Base-by-base conservation (phyloP, 2,888 invertebrate genomes). In the Hartigia nigra region DNA sequence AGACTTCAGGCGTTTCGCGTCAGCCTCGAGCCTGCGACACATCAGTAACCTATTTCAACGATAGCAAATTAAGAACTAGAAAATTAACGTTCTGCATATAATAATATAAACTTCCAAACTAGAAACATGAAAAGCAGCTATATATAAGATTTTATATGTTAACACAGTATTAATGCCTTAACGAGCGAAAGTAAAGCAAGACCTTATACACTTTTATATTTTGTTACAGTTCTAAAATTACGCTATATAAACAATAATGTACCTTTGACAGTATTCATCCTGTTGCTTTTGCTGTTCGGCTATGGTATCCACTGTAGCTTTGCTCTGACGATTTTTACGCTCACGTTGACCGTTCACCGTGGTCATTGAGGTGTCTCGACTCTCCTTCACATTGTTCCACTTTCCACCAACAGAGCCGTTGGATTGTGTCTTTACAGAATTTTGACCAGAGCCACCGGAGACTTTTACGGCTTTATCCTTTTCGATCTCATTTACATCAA, bases 1-100 rank as follows among this genome's bases (percentile, higher is more conserved):
- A 78, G 93, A 92, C 88, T 95, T 94, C 84, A 96, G 92, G 87
- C 95, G 92, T 89, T 96, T 96, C 83, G 96, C 93, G 86, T 96
- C 95, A 78, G 93, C 92, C 89, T 96, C 95, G 88, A 96, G 93
- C 93, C 94, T 96, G 93, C 91, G 93, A 89, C 90, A 91, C 79
- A 90, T 82, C 85, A 91, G 86, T 88, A 91, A 85, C 89, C 91
- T 91, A 86, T 84, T 79, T 74, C 75, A 78, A 79, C 36, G 80
- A 74, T 36, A 78, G 35, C 55, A 74, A 72, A 75, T 75, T 74
- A 34, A 75, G 39, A 4, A 32, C 36, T 76, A 82, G 82, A 55
- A 55, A 55, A 70, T 39, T 23, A 23, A 23, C 55, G 14, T 9
- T 23, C 39, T 23, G 9, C 23, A 55, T 55, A 9, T 55, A 55